Evolutionary conservation across 1,140 invertebrate genomes (phyloP), one percentile per base, ranked within the genome.

Genomic region (Elysia chlorotica): DNA sequence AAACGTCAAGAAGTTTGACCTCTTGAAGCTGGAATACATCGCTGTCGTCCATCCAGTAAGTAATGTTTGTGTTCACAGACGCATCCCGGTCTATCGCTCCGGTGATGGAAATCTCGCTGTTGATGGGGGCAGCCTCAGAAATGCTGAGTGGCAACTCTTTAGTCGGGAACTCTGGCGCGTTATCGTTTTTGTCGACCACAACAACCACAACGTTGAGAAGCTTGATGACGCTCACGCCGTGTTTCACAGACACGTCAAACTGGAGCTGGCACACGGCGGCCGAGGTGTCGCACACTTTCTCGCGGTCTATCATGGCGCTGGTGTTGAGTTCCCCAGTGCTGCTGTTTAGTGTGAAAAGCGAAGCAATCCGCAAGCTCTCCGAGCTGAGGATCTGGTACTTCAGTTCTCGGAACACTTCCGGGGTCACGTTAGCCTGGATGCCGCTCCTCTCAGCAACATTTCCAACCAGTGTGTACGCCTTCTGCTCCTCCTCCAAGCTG

Each of bases 111-210:
- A 93, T 93, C 87, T 95, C 93, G 25, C 92, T 89, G 0, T 77
- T 78, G n/a, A 0, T 71, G 71, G 48, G 79, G 65, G 71, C 74
- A 48, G 79, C 73, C 92, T 93, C 86, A 23, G 78, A 73, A 14
- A 87, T 78, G 33, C 61, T 73, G n/a, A 84, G 72, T 56, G 59
- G 75, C 35, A 80, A 71, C 19, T 74, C 59, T 35, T 65, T 56
- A 14, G 67, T 70, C 14, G 81, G 79, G 87, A 98, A 98, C 10
- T 91, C 88, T 0, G 96, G 96, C 5, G 94, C 91, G 87, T 98
- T 97, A 89, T 98, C 97, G 85, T 98, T 99, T 19, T 93, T 95
- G 85, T 98, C 96, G 4, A 80, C 73, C 19, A 87, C 72, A 2
- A 78, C 66, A 30, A 87, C 75, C 54, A 66, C 73, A 0, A 83